These are phyloP conservation scores for Phocides pigmalion DNA, from an alignment of 1,140 invertebrate genomes.

Conservation along the genomic window DNA sequence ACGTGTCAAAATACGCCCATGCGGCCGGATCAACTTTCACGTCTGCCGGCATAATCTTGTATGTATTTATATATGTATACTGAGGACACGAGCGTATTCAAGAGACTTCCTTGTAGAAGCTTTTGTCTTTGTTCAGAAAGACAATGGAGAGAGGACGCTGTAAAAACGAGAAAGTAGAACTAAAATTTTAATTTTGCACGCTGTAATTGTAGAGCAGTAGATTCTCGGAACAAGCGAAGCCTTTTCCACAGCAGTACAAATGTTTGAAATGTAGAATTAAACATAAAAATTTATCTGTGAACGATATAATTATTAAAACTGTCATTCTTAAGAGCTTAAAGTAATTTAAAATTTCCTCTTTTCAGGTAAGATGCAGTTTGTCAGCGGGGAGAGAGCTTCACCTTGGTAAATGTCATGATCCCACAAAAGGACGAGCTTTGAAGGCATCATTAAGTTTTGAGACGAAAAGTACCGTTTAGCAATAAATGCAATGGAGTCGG, in stretches of 20 bases:
- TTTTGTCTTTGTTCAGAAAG: conserved; percentile 31
- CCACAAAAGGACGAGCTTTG: conserved; percentile 22
- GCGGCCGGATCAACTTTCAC: conserved; percentile 22
- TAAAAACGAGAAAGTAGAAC: conserved; percentile 34
- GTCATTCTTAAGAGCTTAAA: conserved; percentile 24
- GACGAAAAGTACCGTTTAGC: conserved; percentile 42
- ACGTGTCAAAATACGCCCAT: conserved; percentile 7
- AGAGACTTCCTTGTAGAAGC: conserved; percentile 24
- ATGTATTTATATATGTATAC: conserved; percentile 5
- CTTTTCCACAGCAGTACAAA: conserved; percentile 29
- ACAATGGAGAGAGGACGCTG: conserved; percentile 30
- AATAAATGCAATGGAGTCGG: conserved; percentile 40
- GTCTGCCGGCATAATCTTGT: conserved; percentile 4
- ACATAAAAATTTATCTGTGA: conserved; percentile 15
- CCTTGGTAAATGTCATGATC: conserved; percentile 35
- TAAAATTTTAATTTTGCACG: conserved; percentile 35
- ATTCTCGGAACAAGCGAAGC: conserved; percentile 22
- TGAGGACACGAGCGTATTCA: conserved; percentile 21
- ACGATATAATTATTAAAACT: conserved; percentile 27
- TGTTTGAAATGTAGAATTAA: conserved; percentile 31
- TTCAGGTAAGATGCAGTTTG: conserved; percentile 24
- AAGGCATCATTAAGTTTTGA: conserved; percentile 27
- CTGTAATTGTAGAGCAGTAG: conserved; percentile 34
- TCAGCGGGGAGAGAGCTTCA: conserved; percentile 8
- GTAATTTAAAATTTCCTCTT: conserved; percentile 24